Conservation (phyloP, 2,888 invertebrate genomes). For the Apantesis nais region DNA sequence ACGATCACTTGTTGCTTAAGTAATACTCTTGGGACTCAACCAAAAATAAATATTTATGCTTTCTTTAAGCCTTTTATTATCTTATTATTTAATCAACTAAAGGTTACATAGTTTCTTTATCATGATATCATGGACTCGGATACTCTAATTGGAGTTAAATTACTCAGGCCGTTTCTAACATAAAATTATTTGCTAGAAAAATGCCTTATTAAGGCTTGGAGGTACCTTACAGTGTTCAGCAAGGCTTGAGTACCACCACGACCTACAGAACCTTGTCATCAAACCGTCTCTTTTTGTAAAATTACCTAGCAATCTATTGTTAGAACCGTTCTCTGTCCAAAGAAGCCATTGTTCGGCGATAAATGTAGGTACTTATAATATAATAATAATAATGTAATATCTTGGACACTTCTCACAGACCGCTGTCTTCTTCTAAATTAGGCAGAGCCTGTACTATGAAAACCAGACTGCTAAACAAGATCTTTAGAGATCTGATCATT, state of each 20-base stretch:
- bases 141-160: not conserved
- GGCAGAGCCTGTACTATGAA: too few relatives aligned
- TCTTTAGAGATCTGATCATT: too few relatives aligned
- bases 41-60: not conserved
- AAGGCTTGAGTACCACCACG: not conserved
- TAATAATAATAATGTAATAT: too few relatives aligned
- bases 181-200: not conserved
- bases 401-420: too few relatives aligned
- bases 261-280: too few relatives aligned
- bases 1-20: slow-evolving; percentile 8
- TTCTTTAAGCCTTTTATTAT: not conserved
- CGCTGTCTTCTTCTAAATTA: too few relatives aligned
- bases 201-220: not conserved
- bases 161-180: not conserved
- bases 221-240: not conserved
- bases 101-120: not conserved
- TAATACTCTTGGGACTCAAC: not conserved
- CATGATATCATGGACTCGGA: not conserved
- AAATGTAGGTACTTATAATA: too few relatives aligned
- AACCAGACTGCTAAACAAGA: too few relatives aligned
- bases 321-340: too few relatives aligned
- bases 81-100: not conserved
- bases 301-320: too few relatives aligned
- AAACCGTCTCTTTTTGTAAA: too few relatives aligned
- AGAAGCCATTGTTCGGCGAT: too few relatives aligned